Conservation (phyloP, 2,888 invertebrate species). For the Alcis repandata region DNA sequence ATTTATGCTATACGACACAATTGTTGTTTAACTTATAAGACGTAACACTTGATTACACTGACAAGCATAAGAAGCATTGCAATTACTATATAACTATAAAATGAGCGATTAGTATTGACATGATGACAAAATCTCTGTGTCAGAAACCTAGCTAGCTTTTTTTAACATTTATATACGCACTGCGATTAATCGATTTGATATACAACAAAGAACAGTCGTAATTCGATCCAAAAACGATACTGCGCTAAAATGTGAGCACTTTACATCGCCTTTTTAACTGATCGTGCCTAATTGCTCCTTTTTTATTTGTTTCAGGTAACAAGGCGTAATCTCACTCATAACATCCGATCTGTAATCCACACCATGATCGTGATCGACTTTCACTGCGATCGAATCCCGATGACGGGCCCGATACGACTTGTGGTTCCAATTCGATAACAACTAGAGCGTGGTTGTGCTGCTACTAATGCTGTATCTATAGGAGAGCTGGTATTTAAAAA, state of each 20-base stretch:
- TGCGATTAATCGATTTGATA: too few relatives aligned
- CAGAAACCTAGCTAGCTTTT: too few relatives aligned
- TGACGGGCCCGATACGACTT: conserved; percentile 57
- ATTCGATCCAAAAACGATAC: not conserved
- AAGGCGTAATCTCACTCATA: conserved; percentile 20
- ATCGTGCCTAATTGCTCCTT: not conserved
- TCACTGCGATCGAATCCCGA: conserved; percentile 69
- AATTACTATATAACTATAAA: too few relatives aligned
- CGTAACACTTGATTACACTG: too few relatives aligned
- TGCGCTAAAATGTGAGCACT: not conserved
- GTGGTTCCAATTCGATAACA: conserved; percentile 66
- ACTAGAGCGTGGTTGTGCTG: conserved; percentile 54
- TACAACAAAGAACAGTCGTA: too few relatives aligned
- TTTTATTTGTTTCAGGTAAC: conserved; percentile 33
- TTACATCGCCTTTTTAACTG: not conserved
- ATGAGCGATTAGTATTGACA: too few relatives aligned
- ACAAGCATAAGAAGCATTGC: too few relatives aligned
- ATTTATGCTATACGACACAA: too few relatives aligned
- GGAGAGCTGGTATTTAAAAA: conserved; percentile 5
- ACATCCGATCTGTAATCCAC: conserved; percentile 27
- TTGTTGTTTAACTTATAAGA: too few relatives aligned
- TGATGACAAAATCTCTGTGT: too few relatives aligned
- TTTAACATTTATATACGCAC: too few relatives aligned
- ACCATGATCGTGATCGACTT: conserved; percentile 56
- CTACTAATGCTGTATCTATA: conserved; percentile 15